A percentile compares a stretch with the other conserved stretches of the same genome.
phyloP scores from a whole-genome alignment of 2,888 invertebrate genomes.

The Xestia rhomboidea region DNA sequence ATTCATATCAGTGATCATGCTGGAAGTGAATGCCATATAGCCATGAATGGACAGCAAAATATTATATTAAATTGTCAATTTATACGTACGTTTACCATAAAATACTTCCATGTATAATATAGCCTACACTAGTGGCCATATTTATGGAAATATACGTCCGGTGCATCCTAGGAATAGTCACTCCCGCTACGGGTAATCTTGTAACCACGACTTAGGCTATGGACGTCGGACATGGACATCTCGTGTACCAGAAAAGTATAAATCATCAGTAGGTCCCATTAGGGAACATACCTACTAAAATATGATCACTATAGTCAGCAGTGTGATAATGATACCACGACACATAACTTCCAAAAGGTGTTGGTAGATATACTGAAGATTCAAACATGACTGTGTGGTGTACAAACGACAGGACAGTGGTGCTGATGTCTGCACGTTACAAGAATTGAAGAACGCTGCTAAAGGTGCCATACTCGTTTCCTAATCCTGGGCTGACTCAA shows the following conservation, averaged over 20 bases:
- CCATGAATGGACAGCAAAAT: not conserved
- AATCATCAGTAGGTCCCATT: not conserved
- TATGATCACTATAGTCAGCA: not conserved
- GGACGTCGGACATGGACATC: not conserved
- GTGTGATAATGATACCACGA: not conserved
- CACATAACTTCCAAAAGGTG: not conserved
- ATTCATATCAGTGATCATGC: conserved; percentile 13
- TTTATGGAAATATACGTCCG: conserved; percentile 34
- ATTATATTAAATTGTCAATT: conserved; percentile 5
- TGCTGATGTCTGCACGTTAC: not conserved
- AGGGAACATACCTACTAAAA: not conserved
- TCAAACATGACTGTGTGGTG: not conserved
- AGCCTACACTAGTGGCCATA: not conserved
- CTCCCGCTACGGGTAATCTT: not conserved
- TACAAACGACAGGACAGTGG: not conserved
- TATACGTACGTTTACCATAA: conserved; percentile 11
- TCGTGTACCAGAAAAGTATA: not conserved
- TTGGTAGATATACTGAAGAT: not conserved
- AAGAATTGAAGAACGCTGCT: not conserved
- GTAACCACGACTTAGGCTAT: conserved; percentile 13
- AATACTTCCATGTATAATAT: conserved; percentile 25
- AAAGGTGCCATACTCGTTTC: not conserved
- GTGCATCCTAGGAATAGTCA: not conserved
- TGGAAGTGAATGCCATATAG: conserved; percentile 23
- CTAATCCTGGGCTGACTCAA: not conserved